Base-by-base conservation (phyloP, 2,113 vertebrate species). In the Aleadryas rufinucha region DNA sequence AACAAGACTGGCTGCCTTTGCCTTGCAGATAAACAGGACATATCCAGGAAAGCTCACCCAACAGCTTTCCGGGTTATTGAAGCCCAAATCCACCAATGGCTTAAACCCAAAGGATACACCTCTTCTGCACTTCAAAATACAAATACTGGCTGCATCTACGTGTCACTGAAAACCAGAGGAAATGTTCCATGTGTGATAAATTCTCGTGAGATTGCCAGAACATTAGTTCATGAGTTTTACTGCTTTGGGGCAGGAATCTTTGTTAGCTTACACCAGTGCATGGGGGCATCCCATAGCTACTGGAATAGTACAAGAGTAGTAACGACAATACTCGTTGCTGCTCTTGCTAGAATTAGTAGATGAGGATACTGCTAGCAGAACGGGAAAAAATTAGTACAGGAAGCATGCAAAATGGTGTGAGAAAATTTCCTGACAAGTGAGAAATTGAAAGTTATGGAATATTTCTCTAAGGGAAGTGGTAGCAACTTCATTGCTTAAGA, bases 361-460 rank as follows among this genome's bases (percentile, higher is more conserved):
- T 47, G 68, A 86, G 10, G 59, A 65, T 61, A 39, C 11, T 70
- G 31, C 19, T 23, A 74, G 39, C 63, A 89, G 53, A 93, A 84
- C 42, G 77, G 63, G 50, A 88, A 88, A 47, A 86, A 83, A 69
- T 27, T 52, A 95, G 59, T 60, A 71, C 42, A 92, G 75, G 79
- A 95, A 96, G 71, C 27, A 18, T 50, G 37, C 59, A 78, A 92
- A 47, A 42, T 84, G 60, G 50, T 81, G 76, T 90, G 80, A 90
- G 86, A 92, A 95, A 90, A 84, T 90, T 85, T 91, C 84, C 81
- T 90, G 89, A 89, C 70, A 79, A 85, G 52, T 79, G 84, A 31
- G 61, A 96, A 95, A 64, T 42, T 81, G 65, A 49, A 93, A 91
- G 41, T 87, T 93, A 63, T 61, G 53, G 81, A 91, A 53, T 87